Conservation (phyloP, 2,113 vertebrate species). For the Malurus melanocephalus region DNA sequence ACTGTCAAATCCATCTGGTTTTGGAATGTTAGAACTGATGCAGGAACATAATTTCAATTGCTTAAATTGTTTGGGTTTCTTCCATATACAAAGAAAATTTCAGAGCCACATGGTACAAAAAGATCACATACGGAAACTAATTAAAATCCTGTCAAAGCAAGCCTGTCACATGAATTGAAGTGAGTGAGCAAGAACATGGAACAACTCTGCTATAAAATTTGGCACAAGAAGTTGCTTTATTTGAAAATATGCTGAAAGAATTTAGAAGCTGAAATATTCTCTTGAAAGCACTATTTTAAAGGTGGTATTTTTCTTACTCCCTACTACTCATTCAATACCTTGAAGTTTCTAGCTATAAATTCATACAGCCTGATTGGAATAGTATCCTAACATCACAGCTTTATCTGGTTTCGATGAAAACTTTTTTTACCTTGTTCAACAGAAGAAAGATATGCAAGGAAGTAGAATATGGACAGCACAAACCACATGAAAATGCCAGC, state of each 20-base stretch:
- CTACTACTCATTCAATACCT: background rate
- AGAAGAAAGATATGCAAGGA: background rate
- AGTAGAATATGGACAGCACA: background rate
- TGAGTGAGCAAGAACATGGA: slow-evolving; percentile 49
- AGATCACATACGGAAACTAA: slow-evolving; percentile 69
- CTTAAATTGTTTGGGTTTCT: slow-evolving; percentile 31
- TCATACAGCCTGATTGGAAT: background rate
- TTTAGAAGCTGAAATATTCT: background rate
- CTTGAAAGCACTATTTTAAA: background rate
- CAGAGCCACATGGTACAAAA: slow-evolving; percentile 51
- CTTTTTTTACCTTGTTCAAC: background rate
- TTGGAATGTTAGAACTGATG: slow-evolving; percentile 26
- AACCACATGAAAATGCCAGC: background rate
- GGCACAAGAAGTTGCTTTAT: slow-evolving; percentile 33
- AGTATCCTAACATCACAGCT: background rate
- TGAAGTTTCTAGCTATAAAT: background rate
- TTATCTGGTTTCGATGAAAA: background rate
- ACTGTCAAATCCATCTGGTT: slow-evolving; percentile 50
- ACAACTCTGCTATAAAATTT: slow-evolving; percentile 38
- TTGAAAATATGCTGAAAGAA: slow-evolving; percentile 24
- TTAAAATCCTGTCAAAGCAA: slow-evolving; percentile 69
- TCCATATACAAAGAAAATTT: slow-evolving; percentile 46
- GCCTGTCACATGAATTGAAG: slow-evolving; percentile 46
- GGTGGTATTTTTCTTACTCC: background rate
- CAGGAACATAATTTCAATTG: slow-evolving; percentile 58